Base-by-base conservation (phyloP, 2,113 vertebrate species). In the Rana temporaria region DNA sequence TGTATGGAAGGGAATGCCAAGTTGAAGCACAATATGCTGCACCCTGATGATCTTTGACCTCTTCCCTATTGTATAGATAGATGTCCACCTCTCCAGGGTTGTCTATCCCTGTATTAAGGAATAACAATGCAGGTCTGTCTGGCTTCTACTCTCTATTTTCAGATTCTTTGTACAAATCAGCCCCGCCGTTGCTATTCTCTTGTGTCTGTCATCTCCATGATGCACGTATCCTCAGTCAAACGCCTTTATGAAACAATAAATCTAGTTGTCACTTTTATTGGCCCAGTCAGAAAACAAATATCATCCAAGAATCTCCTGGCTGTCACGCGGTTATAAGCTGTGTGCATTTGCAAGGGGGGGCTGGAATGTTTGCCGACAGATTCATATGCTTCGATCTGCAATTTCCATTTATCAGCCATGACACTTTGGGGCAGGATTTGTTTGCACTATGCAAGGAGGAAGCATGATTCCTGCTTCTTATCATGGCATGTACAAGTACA, bases 361-460 rank as follows among this genome's bases (percentile, higher is more conserved):
- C 59, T 5, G 30, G 34, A 22, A 65, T 9, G 32, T 22, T 52
- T 57, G 26, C 53, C 15, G 7, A 24, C 17, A 17, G 18, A 11
- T 34, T 38, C 57, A 17, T 32, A n/a, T 19, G 22, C 53, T 22
- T n/a, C 19, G 30, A 55, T 24, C 14, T 1, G 24, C 2, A 32
- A 79, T 69, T 59, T 32, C 2, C 64, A 79, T 38, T 57, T 59
- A 68, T 79, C 64, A 69, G n/a, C 30, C 22, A n/a, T 59, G 64
- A 57, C 26, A 57, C 57, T 65, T 18, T 17, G 38, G 65, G 53
- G 34, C 53, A 59, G 26, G 76, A 34, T 56, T 32, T 42, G n/a
- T 75, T 75, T 38, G 62, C 72, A 7, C 38, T n/a, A 17, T 22
- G 26, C 38, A 17, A 32, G 22, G n/a, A 56, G 48, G n/a, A 24